These are phyloP conservation scores for Pocillopora verrucosa DNA, from an alignment of 64 coral and sea anemone species.

Conservation along the genomic window DNA sequence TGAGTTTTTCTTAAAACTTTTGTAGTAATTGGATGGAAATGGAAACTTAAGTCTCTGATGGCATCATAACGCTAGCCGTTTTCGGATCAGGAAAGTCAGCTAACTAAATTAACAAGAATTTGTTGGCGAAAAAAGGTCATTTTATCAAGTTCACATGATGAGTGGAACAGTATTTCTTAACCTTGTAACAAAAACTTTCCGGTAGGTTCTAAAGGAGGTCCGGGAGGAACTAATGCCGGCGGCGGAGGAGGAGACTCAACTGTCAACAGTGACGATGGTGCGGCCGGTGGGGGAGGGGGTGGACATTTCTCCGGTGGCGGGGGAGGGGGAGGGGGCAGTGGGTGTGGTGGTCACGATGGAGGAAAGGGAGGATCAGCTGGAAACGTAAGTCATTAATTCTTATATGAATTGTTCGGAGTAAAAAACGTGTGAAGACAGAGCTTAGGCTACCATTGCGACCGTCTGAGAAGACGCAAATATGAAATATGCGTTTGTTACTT, in stretches of 20 bases:
- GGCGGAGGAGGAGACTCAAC: slow-evolving; percentile 71
- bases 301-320: slow-evolving; percentile 76
- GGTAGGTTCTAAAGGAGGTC: slow-evolving; percentile 45
- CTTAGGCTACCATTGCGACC: no score
- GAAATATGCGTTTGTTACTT: not conserved
- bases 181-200: no score
- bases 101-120: not conserved
- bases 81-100: no score
- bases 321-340: not conserved
- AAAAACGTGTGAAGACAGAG: no score
- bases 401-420: not conserved
- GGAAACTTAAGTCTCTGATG: no score
- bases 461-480: not conserved
- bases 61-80: no score
- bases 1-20: no score
- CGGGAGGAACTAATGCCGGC: slow-evolving; percentile 66
- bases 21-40: no score
- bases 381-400: not conserved
- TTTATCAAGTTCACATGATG: no score
- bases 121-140: not conserved
- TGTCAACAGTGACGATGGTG: slow-evolving; percentile 46
- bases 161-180: no score
- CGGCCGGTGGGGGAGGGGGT: slow-evolving; percentile 71
- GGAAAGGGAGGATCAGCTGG: slow-evolving; percentile 67
- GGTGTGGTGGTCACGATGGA: slow-evolving; percentile 19